phyloP scores from a whole-genome alignment of 2,113 vertebrate genomes.

The Crotalus viridis region DNA sequence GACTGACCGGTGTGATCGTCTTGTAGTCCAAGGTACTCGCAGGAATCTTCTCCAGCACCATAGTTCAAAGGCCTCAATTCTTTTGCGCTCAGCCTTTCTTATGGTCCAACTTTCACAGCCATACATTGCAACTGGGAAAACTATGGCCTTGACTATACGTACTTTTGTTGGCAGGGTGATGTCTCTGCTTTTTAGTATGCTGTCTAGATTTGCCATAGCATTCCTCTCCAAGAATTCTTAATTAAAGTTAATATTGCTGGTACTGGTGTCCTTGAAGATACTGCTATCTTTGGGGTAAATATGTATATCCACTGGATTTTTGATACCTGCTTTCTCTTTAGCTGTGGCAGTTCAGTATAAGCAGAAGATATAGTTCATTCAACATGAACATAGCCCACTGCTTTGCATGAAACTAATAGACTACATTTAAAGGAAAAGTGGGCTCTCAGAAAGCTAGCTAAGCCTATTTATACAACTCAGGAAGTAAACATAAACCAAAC shows the following conservation, averaged over 20 bases:
- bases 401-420: not conserved
- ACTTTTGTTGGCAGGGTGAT: too few relatives aligned
- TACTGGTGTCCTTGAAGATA: not conserved
- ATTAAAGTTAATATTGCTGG: slow-evolving; percentile 3
- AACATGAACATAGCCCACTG: not conserved
- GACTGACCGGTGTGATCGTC: too few relatives aligned
- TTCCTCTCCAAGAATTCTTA: not conserved
- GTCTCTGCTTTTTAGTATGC: too few relatives aligned
- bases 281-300: not conserved
- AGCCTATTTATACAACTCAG: not conserved
- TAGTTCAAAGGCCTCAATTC: too few relatives aligned
- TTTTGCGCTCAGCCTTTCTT: too few relatives aligned
- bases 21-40: too few relatives aligned
- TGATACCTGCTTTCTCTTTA: not conserved
- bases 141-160: too few relatives aligned
- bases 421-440: not conserved
- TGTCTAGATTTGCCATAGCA: too few relatives aligned
- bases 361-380: not conserved
- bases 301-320: not conserved
- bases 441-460: not conserved
- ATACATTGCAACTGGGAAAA: too few relatives aligned
- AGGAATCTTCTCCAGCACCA: too few relatives aligned
- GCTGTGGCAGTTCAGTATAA: not conserved
- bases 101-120: too few relatives aligned
- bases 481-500: not conserved